Evolutionary conservation across 2,113 vertebrate genomes (phyloP).

Genomic region (Tinamus guttatus): DNA sequence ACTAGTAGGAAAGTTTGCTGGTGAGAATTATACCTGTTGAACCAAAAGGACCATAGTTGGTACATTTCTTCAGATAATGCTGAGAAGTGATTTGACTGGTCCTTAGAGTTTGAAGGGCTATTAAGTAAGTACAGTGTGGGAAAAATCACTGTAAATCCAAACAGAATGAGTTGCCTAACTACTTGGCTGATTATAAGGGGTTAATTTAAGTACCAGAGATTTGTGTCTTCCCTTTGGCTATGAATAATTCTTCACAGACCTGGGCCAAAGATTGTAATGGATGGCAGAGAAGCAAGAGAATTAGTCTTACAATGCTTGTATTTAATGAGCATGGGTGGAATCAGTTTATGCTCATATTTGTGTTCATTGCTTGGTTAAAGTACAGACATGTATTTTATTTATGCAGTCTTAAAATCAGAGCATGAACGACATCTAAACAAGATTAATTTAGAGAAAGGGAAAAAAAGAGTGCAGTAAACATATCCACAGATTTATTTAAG

Average conservation of each 20-base stretch:
- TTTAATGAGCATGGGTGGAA: neutral
- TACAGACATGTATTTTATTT: neutral
- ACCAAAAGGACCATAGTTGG: neutral
- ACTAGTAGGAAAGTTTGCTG: neutral
- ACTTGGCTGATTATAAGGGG: neutral
- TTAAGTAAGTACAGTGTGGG: neutral
- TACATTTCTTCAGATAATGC: slow-evolving; percentile 3
- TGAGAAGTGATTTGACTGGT: neutral
- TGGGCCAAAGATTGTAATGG: neutral
- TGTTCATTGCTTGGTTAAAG: neutral
- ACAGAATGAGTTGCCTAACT: neutral
- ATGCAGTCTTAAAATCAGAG: neutral
- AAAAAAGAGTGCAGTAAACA: neutral
- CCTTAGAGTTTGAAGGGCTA: neutral
- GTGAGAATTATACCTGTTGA: neutral
- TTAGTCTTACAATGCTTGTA: neutral
- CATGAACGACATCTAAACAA: neutral
- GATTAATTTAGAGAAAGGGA: neutral
- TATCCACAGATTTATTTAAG: neutral
- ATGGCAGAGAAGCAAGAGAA: neutral
- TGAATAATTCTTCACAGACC: neutral
- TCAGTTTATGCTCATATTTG: neutral
- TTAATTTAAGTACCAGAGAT: neutral
- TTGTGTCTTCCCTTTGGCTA: neutral
- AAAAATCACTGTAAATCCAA: neutral